Evolutionary conservation across 1,140 invertebrate genomes (phyloP), one percentile per base, ranked within the genome.

Genomic region (Trachymyrmex cornetzi): DNA sequence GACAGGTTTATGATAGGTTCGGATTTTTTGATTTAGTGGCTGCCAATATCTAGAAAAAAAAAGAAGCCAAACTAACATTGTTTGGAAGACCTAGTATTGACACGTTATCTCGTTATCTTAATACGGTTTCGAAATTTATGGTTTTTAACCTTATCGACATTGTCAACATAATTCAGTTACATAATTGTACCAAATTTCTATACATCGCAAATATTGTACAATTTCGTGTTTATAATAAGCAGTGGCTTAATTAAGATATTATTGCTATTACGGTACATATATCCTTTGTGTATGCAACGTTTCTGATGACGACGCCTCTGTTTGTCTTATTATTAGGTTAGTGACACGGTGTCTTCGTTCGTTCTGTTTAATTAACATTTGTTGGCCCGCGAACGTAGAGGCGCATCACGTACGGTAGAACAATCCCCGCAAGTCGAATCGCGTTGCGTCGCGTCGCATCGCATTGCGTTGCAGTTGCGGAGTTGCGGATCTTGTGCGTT

Each of bases 331-430:
- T 44, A 44, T 44, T 11, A 67, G 75, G 75, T 67, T 86, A 57
- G 61, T 77, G 75, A 67, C 61, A 67, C 53, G 48, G 82, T 80
- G 34, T 67, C 48, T 27, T 48, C 59, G 61, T 59, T 53, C 64
- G 53, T 19, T 66, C 61, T 86, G 77, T 86, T 81, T 86, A 86
- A 86, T 81, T 86, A 86, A 80, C 75, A 66, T 86, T 80, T 59
- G 84, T 86, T 59, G 63, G 75, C 53, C 61, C 77, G 84, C 64
- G 59, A 81, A 61, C 67, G 80, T 24, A 59, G 38, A 74, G 53
- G 38, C 24, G 50, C 16, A 38, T 57, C 66, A 50, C 64, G 79
- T 19, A 69, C 24, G 34, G 38, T 71, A 12, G 34, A 71, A 22
- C 16, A 81, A 81, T 81, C 12, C 55, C 19, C 34, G 53, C 38